phyloP scores from a whole-genome alignment of 1,140 invertebrate species.

The Tenebrio molitor region DNA sequence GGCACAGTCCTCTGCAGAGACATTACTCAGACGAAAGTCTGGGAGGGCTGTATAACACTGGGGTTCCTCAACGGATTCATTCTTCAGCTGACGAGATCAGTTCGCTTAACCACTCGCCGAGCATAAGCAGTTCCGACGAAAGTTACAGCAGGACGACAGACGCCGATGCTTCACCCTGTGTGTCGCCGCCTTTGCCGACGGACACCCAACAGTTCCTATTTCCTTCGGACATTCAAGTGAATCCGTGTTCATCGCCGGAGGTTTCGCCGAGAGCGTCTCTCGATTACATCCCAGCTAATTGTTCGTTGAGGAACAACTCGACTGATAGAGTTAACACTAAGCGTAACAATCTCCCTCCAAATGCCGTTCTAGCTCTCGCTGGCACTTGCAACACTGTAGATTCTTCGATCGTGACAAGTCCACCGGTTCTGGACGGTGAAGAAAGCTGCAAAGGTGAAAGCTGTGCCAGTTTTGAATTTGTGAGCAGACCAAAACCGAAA shows the following conservation, averaged over 20 bases:
- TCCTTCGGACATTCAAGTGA: conserved; percentile 73
- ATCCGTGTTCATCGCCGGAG: conserved; percentile 68
- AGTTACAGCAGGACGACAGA: conserved; percentile 83
- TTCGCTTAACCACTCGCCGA: conserved; percentile 82
- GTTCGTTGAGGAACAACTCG: conserved; percentile 62
- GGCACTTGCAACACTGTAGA: conserved; percentile 64
- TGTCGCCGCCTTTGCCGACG: conserved; percentile 70
- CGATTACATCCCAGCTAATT: conserved; percentile 68
- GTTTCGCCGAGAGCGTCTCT: conserved; percentile 67
- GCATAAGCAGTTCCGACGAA: conserved; percentile 84
- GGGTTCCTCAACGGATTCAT: conserved; percentile 70
- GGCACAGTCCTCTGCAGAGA: conserved; percentile 67
- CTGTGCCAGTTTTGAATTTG: conserved; percentile 76
- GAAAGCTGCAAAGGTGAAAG: conserved; percentile 71
- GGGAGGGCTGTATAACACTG: conserved; percentile 65
- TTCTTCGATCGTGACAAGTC: conserved; percentile 65
- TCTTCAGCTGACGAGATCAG: conserved; percentile 86
- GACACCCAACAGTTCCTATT: conserved; percentile 72
- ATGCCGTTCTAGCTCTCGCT: conserved; percentile 66
- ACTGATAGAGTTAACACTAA: conserved; percentile 58
- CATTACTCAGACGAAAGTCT: conserved; percentile 77
- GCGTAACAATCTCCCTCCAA: conserved; percentile 67
- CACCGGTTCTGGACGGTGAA: conserved; percentile 62
- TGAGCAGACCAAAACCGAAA: conserved; percentile 63
- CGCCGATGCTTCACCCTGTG: conserved; percentile 74